Percentiles rank a stretch among this genome's conserved stretches.
Evolutionary conservation across 1,140 invertebrate species (phyloP).

Genomic region (Tyrophagus putrescentiae): DNA sequence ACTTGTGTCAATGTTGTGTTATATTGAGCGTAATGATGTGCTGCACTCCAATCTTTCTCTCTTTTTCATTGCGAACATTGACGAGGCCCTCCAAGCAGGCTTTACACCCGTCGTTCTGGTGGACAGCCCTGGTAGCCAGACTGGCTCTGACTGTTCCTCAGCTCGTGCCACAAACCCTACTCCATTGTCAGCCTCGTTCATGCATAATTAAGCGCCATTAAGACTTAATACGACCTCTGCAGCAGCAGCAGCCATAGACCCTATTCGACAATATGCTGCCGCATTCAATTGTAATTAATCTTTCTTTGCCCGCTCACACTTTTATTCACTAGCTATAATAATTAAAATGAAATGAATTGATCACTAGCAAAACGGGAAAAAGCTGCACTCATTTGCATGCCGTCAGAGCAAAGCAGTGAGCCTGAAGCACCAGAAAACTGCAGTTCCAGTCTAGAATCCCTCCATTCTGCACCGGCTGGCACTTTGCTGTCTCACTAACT

Average conservation of each 20-base stretch:
- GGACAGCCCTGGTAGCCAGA: too few relatives aligned
- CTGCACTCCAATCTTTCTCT: not conserved
- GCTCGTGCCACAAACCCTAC: not conserved
- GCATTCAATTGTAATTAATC: constrained; percentile 5
- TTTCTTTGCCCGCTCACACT: too few relatives aligned
- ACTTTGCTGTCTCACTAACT: too few relatives aligned
- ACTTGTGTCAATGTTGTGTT: constrained; percentile 1
- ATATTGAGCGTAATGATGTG: constrained; percentile 19
- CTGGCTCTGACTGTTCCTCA: too few relatives aligned
- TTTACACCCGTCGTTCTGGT: not conserved
- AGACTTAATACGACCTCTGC: constrained; percentile 1
- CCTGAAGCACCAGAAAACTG: too few relatives aligned
- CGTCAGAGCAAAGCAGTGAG: too few relatives aligned
- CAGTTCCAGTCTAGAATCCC: too few relatives aligned
- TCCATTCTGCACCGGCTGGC: too few relatives aligned
- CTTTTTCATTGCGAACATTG: not conserved
- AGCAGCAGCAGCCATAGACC: not conserved
- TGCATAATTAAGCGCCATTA: constrained; percentile 16
- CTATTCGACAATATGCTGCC: too few relatives aligned
- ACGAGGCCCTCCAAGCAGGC: not conserved
- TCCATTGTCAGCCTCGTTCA: not conserved
- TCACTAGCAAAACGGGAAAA: too few relatives aligned
- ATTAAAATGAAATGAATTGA: too few relatives aligned
- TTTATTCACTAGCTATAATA: not conserved
- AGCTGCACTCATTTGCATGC: too few relatives aligned